Percentiles rank a stretch among this genome's conserved stretches.
These are phyloP conservation scores for Hormiphora californensis DNA, from an alignment of 37 sponge, comb jelly and placozoan species.

Conservation along the genomic window DNA sequence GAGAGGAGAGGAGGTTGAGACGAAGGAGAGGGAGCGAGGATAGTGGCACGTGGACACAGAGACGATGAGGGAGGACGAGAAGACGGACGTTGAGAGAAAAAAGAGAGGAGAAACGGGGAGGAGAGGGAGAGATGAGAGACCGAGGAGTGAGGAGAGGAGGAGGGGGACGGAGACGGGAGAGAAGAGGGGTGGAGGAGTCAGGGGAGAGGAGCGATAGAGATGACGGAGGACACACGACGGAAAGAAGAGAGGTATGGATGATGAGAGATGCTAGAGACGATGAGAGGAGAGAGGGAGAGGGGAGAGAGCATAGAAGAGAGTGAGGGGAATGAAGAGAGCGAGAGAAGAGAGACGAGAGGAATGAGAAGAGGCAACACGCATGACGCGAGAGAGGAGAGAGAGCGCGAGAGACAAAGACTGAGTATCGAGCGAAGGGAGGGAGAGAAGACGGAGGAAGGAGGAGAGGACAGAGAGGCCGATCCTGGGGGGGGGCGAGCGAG, in stretches of 20 bases:
- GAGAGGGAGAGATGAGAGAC: not conserved
- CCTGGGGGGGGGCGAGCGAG: not conserved
- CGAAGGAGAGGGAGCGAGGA: no score
- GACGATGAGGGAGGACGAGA: no score
- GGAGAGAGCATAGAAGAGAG: not conserved
- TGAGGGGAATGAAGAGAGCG: not conserved
- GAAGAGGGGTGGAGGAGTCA: not conserved
- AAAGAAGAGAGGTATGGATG: not conserved
- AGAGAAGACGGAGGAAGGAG: not conserved
- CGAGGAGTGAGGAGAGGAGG: not conserved
- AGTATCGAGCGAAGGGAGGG: not conserved
- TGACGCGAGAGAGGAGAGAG: not conserved
- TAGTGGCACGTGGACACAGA: no score
- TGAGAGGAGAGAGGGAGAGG: not conserved
- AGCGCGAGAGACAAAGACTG: not conserved
- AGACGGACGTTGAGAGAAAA: no score
- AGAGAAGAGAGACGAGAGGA: not conserved
- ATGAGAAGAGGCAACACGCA: not conserved
- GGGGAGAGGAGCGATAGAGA: not conserved
- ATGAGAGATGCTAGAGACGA: not conserved
- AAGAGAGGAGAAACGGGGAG: not conserved
- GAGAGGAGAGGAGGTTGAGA: no score
- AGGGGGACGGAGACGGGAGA: not conserved
- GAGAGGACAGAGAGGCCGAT: not conserved
- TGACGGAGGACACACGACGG: not conserved